Evolutionary conservation across 2,888 invertebrate genomes (phyloP).

Genomic region (Zelleria hepariella): DNA sequence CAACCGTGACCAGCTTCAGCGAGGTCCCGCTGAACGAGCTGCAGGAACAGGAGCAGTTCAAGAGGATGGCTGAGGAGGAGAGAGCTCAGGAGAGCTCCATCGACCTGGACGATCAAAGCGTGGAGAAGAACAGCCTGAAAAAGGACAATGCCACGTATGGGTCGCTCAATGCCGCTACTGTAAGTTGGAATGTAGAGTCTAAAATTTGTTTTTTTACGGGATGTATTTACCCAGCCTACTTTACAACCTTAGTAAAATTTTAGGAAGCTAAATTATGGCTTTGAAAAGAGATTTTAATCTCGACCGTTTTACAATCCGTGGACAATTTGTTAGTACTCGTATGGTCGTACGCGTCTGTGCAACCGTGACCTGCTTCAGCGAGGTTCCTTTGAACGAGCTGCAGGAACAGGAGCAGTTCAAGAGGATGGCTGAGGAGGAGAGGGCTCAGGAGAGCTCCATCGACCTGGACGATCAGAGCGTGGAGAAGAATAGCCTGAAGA

Average conservation of each 20-base stretch:
- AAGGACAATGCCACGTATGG: slow-evolving; percentile 64
- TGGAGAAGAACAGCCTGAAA: slow-evolving; percentile 40
- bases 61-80: slow-evolving; percentile 45
- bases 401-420: slow-evolving; percentile 62
- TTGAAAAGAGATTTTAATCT: too few relatives aligned
- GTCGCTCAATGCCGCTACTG: slow-evolving; percentile 41
- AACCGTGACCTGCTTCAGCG: slow-evolving; percentile 91
- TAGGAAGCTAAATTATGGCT: too few relatives aligned
- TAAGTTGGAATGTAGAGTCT: background rate
- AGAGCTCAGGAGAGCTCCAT: slow-evolving; percentile 43
- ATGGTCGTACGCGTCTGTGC: slow-evolving; percentile 85
- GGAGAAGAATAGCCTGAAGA: slow-evolving; percentile 41
- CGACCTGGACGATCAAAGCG: slow-evolving; percentile 34
- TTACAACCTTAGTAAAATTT: too few relatives aligned
- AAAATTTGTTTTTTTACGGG: background rate
- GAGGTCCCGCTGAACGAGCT: slow-evolving; percentile 87
- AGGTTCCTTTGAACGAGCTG: slow-evolving; percentile 84
- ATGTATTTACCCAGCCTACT: too few relatives aligned
- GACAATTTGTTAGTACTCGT: too few relatives aligned
- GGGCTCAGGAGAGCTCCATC: slow-evolving; percentile 39
- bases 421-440: slow-evolving; percentile 42
- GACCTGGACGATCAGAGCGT: slow-evolving; percentile 34
- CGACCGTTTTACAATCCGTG: too few relatives aligned
- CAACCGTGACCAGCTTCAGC: slow-evolving; percentile 89
- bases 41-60: slow-evolving; percentile 60